Evolutionary conservation across 2,888 invertebrate species (phyloP).

Genomic region (Brassicogethes aeneus): DNA sequence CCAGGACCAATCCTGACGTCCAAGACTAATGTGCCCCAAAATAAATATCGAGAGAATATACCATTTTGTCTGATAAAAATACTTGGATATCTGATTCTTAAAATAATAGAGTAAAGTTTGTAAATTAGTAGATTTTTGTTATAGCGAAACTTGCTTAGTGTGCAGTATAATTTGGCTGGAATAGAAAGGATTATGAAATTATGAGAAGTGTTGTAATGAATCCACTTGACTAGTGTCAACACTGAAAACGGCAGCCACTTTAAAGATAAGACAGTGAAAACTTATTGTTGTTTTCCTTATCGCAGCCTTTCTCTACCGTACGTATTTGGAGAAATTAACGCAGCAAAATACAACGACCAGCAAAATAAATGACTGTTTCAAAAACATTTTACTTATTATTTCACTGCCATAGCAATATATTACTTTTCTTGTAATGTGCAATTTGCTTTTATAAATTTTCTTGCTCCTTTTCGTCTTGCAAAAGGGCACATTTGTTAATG

Average conservation of each 20-base stretch:
- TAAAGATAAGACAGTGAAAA: slow-evolving; percentile 29
- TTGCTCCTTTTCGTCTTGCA: background rate
- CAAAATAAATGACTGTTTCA: slow-evolving; percentile 8
- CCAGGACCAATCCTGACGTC: too few species aligned
- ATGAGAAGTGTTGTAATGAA: background rate
- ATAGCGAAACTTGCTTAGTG: background rate
- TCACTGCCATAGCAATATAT: slow-evolving; percentile 2
- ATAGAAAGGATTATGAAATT: background rate
- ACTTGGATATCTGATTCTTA: too few species aligned
- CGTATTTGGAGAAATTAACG: slow-evolving; percentile 14
- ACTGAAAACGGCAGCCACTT: slow-evolving; percentile 6
- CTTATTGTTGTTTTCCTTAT: slow-evolving; percentile 21
- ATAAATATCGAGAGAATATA: too few species aligned
- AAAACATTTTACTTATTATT: slow-evolving; percentile 7
- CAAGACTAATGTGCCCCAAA: too few species aligned
- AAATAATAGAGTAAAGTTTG: too few species aligned
- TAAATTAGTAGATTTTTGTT: background rate
- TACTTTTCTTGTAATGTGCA: background rate
- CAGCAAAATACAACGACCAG: slow-evolving; percentile 4
- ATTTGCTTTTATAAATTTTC: slow-evolving; percentile 1
- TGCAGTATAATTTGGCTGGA: background rate
- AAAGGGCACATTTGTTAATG: too few species aligned
- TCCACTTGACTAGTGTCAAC: slow-evolving; percentile 8
- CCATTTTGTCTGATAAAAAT: too few species aligned
- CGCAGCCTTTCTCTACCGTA: background rate